Evolutionary conservation across 37 sponge, comb jelly and placozoan species (phyloP), one percentile per base, ranked within the genome.

Genomic region (Diacarnus erythraeanus): DNA sequence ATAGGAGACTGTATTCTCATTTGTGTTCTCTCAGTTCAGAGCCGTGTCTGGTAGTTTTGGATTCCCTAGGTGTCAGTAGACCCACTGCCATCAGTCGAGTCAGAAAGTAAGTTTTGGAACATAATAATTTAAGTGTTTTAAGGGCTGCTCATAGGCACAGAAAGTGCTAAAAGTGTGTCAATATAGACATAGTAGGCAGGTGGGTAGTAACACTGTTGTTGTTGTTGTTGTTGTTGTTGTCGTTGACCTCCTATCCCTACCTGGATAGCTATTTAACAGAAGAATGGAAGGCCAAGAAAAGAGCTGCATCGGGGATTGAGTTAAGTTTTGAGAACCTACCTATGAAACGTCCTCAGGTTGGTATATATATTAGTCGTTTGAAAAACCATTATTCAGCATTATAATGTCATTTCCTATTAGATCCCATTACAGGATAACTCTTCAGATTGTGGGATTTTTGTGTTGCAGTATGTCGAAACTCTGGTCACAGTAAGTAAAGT

Each of bases 371-470:
- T n/a, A n/a, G n/a, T 33, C 58, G 31, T 35, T 8, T 25, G 3
- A 38, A 40, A 22, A 42, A 61, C 12, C 5, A 3, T 18, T 15
- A 8, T 12, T 3, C 58, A 41, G 2, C 58, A 26, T 57, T 29
- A 25, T 58, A 38, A 6, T 75, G 3, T 6, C 21, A 20, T 22
- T 68, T 77, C 63, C 29, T 5, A 44, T 59, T 78, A 93, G 93
- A 77, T 86, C 18, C 94, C 87, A n/a, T 76, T 81, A 0, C 97
- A 97, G 59, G 64, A 84, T 51, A 97, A 97, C 83, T 83, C 77
- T 25, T 93, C 82, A 18, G 97, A 97, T 63, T 97, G 97, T 83
- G 97, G 97, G 2, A 63, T 97, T 5, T 97, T 82, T 61, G 60
- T 97, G 3, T 64, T 97, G 51, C 93, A 93, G 57, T 97, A 85